These are phyloP conservation scores for Cotesia typhae DNA, from an alignment of 1,140 invertebrate species.

Conservation along the genomic window DNA sequence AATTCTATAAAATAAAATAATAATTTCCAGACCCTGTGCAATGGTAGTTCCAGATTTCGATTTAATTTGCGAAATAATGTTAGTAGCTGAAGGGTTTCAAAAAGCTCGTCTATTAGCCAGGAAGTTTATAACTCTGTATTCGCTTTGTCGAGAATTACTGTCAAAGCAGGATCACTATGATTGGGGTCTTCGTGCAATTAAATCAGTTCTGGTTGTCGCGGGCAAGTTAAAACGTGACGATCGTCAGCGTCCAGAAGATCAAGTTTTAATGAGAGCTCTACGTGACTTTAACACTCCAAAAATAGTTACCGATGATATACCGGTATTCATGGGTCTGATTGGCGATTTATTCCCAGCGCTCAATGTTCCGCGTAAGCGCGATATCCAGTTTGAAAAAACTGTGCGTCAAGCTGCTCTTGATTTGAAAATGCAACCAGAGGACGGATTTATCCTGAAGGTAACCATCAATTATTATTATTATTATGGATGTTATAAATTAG, in stretches of 20 bases:
- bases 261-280: conserved; percentile 84
- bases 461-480: background rate
- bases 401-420: conserved; percentile 81
- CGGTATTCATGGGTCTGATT: conserved; percentile 91
- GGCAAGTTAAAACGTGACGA: conserved; percentile 81
- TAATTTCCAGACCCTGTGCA: conserved; percentile 80
- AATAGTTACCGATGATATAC: conserved; percentile 89
- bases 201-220: conserved; percentile 91
- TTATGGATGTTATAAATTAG: conserved; percentile 3
- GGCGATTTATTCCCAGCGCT: conserved; percentile 88
- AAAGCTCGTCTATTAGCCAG: conserved; percentile 86
- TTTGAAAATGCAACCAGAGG: conserved; percentile 89
- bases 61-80: conserved; percentile 93
- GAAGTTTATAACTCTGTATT: conserved; percentile 92
- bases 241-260: conserved; percentile 76
- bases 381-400: conserved; percentile 84
- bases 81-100: conserved; percentile 91
- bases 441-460: conserved; percentile 85
- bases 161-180: conserved; percentile 96
- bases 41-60: conserved; percentile 96
- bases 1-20: conserved; percentile 20
- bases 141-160: conserved; percentile 84
- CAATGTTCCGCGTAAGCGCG: conserved; percentile 85
- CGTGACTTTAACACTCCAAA: conserved; percentile 94
- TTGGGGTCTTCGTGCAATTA: conserved; percentile 92